These are phyloP conservation scores for Menidia beryllina DNA, from an alignment of 2,113 vertebrate genomes.

Conservation along the genomic window DNA sequence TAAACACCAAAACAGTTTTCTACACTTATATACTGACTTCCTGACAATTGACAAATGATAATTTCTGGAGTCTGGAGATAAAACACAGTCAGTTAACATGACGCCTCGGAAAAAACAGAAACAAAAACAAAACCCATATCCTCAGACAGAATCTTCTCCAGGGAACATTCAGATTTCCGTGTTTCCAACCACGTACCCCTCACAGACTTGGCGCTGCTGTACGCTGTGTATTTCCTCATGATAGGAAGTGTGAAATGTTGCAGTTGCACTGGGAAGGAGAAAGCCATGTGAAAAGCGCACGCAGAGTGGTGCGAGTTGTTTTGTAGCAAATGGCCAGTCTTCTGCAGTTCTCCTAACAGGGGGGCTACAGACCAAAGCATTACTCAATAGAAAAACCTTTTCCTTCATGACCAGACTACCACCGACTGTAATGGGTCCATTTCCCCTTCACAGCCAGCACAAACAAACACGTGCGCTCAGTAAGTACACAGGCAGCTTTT, in stretches of 20 bases:
- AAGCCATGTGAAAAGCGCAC: background rate
- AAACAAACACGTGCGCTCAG: background rate
- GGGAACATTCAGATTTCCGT: background rate
- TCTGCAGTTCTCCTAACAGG: background rate
- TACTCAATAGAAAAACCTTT: conserved; percentile 16
- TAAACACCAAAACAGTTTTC: too few species aligned
- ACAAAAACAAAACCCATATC: too few species aligned
- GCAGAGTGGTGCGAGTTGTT: background rate
- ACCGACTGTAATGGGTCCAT: conserved; percentile 32
- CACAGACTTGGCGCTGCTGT: background rate
- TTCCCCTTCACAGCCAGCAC: conserved; percentile 21
- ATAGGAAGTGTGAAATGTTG: conserved; percentile 24
- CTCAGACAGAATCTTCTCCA: background rate
- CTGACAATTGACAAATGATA: background rate
- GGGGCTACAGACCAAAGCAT: conserved; percentile 15
- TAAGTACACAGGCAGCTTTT: background rate
- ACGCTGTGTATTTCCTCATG: conserved; percentile 18
- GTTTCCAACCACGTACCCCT: conserved; percentile 8
- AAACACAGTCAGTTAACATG: conserved; percentile 6
- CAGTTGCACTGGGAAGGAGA: background rate
- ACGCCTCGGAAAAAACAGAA: too few species aligned
- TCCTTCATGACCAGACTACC: conserved; percentile 12
- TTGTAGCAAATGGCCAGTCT: conserved; percentile 10
- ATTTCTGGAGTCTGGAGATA: conserved; percentile 1
- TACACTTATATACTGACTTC: background rate